Evolutionary conservation across 2,797 vertebrate genomes (phyloP).

Genomic region (Sebastiscus tertius): DNA sequence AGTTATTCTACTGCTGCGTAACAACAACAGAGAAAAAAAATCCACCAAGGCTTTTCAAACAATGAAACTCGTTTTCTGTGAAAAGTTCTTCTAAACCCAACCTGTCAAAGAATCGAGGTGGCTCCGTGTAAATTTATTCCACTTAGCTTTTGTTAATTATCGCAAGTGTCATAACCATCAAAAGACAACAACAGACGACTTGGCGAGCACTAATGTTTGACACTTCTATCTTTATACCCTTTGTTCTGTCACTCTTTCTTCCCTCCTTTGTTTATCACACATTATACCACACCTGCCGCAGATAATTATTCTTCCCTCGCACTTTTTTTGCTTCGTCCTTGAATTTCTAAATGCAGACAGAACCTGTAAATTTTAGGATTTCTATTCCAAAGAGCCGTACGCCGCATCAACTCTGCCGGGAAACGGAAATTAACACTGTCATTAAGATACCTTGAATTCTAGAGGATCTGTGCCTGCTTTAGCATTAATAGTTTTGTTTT

Average conservation of each 20-base stretch:
- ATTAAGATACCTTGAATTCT: background rate
- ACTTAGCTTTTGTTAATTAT: conserved; percentile 75
- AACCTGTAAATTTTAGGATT: conserved; percentile 24
- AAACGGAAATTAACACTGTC: background rate
- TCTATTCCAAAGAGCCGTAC: background rate
- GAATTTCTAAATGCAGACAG: conserved; percentile 48
- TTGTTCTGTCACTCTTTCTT: conserved; percentile 64
- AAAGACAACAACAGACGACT: conserved; percentile 74
- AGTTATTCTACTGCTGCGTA: conserved; percentile 11
- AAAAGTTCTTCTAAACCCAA: conserved; percentile 46
- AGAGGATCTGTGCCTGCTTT: background rate
- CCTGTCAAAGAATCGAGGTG: conserved; percentile 68
- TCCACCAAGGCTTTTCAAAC: conserved; percentile 43
- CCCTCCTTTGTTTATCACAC: conserved; percentile 74
- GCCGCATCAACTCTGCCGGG: background rate
- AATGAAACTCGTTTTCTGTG: conserved; percentile 41
- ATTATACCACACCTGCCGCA: conserved; percentile 73
- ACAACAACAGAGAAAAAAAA: conserved; percentile 2
- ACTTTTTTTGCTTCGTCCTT: conserved; percentile 38
- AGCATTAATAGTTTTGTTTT: background rate
- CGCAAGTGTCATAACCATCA: conserved; percentile 78
- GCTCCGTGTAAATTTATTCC: conserved; percentile 62
- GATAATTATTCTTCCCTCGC: conserved; percentile 57
- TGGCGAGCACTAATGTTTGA: conserved; percentile 61
- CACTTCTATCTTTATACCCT: conserved; percentile 71